Percentiles rank a stretch among this genome's conserved stretches.
Conservation (phyloP, 2,113 vertebrate genomes). For the Malurus cyaneus region DNA sequence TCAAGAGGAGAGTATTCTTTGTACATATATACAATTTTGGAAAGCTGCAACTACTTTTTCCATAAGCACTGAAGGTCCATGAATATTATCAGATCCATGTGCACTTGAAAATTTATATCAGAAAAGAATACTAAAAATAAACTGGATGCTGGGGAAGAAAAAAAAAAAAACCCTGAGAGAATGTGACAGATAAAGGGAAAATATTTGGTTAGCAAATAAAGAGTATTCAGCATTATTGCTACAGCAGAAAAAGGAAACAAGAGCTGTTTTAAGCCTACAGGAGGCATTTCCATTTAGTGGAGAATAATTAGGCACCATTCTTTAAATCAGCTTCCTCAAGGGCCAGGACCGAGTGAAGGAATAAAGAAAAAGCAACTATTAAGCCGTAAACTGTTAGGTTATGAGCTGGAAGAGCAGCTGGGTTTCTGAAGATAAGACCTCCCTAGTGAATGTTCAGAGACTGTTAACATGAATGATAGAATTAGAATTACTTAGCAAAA, state of each 20-base stretch:
- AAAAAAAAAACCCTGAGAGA: not conserved
- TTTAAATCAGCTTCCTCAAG: conserved; percentile 34
- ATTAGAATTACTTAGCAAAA: conserved; percentile 38
- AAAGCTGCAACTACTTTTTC: not conserved
- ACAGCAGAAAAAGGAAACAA: not conserved
- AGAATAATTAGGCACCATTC: conserved; percentile 46
- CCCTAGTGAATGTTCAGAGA: conserved; percentile 24
- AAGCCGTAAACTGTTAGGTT: conserved; percentile 42
- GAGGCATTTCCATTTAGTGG: conserved; percentile 34
- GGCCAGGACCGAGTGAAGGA: not conserved
- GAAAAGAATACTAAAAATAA: conserved; percentile 11
- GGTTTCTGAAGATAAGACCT: conserved; percentile 62
- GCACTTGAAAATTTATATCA: not conserved
- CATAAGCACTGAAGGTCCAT: not conserved
- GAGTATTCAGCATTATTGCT: not conserved
- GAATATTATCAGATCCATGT: not conserved
- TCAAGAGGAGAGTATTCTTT: not conserved
- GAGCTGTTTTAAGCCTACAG: conserved; percentile 19
- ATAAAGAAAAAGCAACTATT: conserved; percentile 45
- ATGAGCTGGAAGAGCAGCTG: conserved; percentile 60
- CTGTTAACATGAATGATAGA: conserved; percentile 35
- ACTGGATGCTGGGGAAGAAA: not conserved
- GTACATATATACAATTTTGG: not conserved
- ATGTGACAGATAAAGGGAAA: conserved; percentile 21
- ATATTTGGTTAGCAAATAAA: conserved; percentile 30